These are phyloP conservation scores for Chaetodon auriga DNA, from an alignment of 2,113 vertebrate genomes.

Conservation along the genomic window DNA sequence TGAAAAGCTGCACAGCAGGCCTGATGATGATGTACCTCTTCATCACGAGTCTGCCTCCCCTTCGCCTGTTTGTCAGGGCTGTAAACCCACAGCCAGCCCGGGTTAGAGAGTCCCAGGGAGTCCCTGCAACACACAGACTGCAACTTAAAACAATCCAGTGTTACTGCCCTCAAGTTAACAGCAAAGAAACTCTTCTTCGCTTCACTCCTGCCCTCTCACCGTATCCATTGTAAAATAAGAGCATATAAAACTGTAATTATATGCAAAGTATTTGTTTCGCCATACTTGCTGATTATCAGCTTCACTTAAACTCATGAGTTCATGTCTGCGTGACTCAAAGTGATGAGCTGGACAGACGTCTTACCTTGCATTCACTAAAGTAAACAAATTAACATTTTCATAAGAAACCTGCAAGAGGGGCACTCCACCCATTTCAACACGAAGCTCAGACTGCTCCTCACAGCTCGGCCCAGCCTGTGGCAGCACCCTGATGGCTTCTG, in stretches of 20 bases:
- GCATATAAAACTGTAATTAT: constrained; percentile 38
- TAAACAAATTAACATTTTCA: constrained; percentile 14
- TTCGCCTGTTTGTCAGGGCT: constrained; percentile 24
- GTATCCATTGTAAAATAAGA: neutral
- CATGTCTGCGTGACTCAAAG: constrained; percentile 54
- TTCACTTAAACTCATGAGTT: constrained; percentile 38
- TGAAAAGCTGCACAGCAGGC: constrained; percentile 34
- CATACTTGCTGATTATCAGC: constrained; percentile 8
- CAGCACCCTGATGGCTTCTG: neutral
- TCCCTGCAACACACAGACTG: neutral
- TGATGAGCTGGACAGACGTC: constrained; percentile 47
- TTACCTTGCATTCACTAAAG: constrained; percentile 29
- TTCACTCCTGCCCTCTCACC: neutral
- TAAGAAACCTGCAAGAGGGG: neutral
- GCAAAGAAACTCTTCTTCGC: neutral
- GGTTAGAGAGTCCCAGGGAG: neutral
- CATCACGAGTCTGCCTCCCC: constrained; percentile 38
- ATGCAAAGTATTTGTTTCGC: constrained; percentile 25
- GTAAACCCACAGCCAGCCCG: neutral
- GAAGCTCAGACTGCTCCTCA: too few relatives aligned
- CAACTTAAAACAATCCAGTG: neutral
- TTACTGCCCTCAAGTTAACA: neutral
- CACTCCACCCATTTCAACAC: neutral
- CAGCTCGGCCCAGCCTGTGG: neutral
- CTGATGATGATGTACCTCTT: constrained; percentile 26